Percentiles rank a stretch among this genome's conserved stretches.
Evolutionary conservation across 2,113 vertebrate genomes (phyloP).

Genomic region (Gymnobelideus leadbeateri): DNA sequence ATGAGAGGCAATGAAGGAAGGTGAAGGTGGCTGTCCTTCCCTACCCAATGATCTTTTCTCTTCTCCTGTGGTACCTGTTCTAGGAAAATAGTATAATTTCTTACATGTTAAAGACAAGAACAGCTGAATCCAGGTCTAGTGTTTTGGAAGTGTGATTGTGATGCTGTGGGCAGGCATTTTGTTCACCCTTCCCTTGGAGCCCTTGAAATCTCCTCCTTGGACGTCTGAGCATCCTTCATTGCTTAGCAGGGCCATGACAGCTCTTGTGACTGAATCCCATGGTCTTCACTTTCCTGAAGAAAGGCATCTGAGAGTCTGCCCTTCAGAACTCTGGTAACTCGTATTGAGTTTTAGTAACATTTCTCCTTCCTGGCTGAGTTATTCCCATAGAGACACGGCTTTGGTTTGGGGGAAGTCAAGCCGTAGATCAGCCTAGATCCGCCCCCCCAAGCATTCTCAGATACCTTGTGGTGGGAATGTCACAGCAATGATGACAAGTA

Average conservation of each 20-base stretch:
- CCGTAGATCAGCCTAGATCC: neutral
- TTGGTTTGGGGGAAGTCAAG: neutral
- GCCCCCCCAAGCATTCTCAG: neutral
- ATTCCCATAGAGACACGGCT: neutral
- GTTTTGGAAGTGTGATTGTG: constrained; percentile 3
- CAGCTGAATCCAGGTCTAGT: neutral
- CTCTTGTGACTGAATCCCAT: neutral
- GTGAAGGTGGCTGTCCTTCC: neutral
- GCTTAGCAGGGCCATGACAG: neutral
- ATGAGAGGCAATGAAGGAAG: neutral
- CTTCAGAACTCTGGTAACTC: neutral
- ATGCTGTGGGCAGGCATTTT: neutral
- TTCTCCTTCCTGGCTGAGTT: neutral
- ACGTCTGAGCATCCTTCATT: neutral
- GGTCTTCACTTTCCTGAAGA: constrained; percentile 13
- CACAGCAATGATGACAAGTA: neutral
- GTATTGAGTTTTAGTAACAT: neutral
- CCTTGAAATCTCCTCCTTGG: constrained; percentile 9
- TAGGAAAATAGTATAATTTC: constrained; percentile 20
- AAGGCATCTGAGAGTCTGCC: neutral
- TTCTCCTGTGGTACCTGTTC: neutral
- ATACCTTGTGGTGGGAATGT: neutral
- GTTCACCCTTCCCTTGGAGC: constrained; percentile 11
- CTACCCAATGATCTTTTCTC: neutral
- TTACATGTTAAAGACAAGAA: neutral